These are phyloP conservation scores for Lamellibrachia columna DNA, from an alignment of 2,888 invertebrate species.

Conservation along the genomic window DNA sequence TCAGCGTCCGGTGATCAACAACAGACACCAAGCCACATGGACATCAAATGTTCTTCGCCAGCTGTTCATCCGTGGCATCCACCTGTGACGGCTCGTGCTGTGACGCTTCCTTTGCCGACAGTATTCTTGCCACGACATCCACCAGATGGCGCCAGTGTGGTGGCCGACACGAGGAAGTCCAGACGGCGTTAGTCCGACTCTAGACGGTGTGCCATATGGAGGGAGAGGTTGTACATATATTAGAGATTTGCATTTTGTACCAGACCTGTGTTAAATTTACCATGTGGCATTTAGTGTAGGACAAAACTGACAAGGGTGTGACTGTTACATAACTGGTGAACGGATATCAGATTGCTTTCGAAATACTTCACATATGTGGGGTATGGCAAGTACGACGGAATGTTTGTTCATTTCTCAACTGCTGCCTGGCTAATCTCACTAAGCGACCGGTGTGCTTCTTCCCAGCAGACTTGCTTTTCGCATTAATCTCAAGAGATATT, in stretches of 20 bases:
- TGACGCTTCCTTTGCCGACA: background rate
- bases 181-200: background rate
- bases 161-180: background rate
- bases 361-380: background rate
- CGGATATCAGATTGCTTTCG: constrained; percentile 6
- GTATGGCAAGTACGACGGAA: constrained; percentile 5
- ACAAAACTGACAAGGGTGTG: background rate
- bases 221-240: background rate
- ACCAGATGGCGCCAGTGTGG: background rate
- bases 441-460: background rate
- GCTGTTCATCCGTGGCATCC: background rate
- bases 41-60: background rate
- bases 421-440: background rate
- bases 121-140: background rate
- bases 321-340: background rate
- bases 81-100: background rate
- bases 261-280: background rate
- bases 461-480: background rate
- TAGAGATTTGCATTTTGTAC: constrained; percentile 6
- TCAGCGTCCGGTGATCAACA: background rate
- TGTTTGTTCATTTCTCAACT: background rate
- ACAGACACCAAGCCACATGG: background rate
- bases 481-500: background rate
- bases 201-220: background rate
- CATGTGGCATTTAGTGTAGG: background rate